Conservation (phyloP, 2,888 invertebrate genomes). For the Pseudococcus viburni region DNA sequence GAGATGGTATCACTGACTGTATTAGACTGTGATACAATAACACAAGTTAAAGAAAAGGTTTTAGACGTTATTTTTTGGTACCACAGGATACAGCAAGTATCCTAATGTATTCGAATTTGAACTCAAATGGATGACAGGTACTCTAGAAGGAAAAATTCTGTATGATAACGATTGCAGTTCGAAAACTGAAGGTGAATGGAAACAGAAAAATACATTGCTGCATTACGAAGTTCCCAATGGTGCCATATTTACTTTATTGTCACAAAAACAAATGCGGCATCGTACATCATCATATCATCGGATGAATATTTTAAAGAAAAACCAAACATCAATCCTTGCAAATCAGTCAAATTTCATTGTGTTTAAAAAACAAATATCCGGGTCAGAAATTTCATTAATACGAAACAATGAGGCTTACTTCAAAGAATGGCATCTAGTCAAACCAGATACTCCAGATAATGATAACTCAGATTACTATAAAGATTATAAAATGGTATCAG, state of each 20-base stretch:
- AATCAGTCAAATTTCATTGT: no score
- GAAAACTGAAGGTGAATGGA: constrained; percentile 97
- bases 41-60: constrained; percentile 79
- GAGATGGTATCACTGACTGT: constrained; percentile 96
- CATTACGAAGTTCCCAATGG: constrained; percentile 98
- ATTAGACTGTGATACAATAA: constrained; percentile 96
- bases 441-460: constrained; percentile 88
- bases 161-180: constrained; percentile 98
- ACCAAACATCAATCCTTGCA: no score
- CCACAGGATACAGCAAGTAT: constrained; percentile 94
- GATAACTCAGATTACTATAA: constrained; percentile 87
- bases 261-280: no score
- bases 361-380: constrained; percentile 74
- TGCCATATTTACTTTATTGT: constrained; percentile 88
- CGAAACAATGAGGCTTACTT: constrained; percentile 75
- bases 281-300: constrained; percentile 77
- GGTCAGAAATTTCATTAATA: constrained; percentile 82
- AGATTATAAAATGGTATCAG: constrained; percentile 98
- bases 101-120: constrained; percentile 97
- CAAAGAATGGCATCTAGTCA: constrained; percentile 88
- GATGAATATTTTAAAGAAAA: no score
- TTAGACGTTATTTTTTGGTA: constrained; percentile 96
- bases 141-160: constrained; percentile 88
- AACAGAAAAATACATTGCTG: constrained; percentile 94
- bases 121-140: constrained; percentile 97